These are phyloP conservation scores for Axinella damicornis DNA, from an alignment of 37 sponge, comb jelly and placozoan species.

Conservation along the genomic window DNA sequence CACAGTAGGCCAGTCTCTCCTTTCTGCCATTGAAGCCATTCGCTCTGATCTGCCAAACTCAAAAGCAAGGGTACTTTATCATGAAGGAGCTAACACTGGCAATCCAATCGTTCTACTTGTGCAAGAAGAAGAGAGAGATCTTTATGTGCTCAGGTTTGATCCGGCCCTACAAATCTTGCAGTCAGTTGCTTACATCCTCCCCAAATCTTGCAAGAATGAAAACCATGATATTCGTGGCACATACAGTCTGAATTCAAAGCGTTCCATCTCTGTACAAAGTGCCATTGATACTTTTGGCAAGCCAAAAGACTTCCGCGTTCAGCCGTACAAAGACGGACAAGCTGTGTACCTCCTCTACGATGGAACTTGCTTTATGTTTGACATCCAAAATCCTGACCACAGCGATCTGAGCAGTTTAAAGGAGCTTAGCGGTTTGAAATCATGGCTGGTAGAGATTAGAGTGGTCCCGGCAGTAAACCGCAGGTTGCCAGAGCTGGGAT, in stretches of 20 bases:
- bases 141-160: slow-evolving; percentile 1
- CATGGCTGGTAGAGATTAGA: background rate
- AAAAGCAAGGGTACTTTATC: background rate
- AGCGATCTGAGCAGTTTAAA: slow-evolving; percentile 1
- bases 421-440: background rate
- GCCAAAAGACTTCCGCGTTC: background rate
- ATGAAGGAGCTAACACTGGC: background rate
- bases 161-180: background rate
- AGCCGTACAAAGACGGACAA: background rate
- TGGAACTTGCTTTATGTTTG: slow-evolving; percentile 25
- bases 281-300: background rate
- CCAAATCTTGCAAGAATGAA: background rate
- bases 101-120: background rate
- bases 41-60: slow-evolving; percentile 5
- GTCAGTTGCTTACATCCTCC: background rate
- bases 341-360: slow-evolving; percentile 6
- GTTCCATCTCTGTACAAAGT: background rate
- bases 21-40: background rate
- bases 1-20: background rate
- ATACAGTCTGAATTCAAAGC: background rate
- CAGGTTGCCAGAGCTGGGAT: background rate
- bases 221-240: no score
- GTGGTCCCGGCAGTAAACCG: background rate
- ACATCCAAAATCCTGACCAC: no score
- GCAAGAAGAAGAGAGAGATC: background rate